Percentiles rank a stretch among this genome's conserved stretches.
These are phyloP conservation scores for Aphrocallistes beatrix DNA, from an alignment of 37 sponge, comb jelly and placozoan genomes.

Conservation along the genomic window DNA sequence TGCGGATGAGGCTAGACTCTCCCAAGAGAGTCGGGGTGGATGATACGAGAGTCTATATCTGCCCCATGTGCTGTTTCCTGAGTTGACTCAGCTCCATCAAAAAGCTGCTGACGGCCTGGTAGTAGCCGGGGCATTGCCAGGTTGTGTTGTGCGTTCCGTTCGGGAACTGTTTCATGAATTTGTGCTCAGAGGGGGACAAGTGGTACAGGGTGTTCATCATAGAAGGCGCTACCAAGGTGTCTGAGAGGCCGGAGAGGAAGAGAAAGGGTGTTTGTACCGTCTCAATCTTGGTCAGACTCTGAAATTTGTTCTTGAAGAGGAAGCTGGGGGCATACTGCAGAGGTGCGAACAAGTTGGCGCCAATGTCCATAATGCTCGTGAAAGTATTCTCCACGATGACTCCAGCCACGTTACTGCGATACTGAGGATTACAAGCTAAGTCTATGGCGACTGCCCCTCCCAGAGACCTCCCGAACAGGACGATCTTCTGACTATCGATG, in stretches of 20 bases:
- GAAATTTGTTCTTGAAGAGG: conserved; percentile 91
- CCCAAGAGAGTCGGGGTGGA: too few species aligned
- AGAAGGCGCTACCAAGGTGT: conserved; percentile 74
- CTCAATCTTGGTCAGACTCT: conserved; percentile 50
- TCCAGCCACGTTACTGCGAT: conserved; percentile 54
- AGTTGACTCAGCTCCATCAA: conserved; percentile 22
- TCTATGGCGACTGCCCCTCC: conserved; percentile 92
- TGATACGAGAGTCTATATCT: too few species aligned
- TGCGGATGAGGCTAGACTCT: too few species aligned
- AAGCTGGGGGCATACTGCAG: conserved; percentile 52
- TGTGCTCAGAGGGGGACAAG: conserved; percentile 24
- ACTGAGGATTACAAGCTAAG: conserved; percentile 46
- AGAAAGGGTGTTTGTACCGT: conserved; percentile 58
- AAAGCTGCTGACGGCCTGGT: conserved; percentile 80
- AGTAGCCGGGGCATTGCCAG: conserved; percentile 94
- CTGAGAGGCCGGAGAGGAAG: conserved; percentile 79
- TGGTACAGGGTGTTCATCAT: conserved; percentile 63
- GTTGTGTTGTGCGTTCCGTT: conserved; percentile 96
- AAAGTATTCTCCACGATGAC: conserved; percentile 90
- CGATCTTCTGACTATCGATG: conserved; percentile 72
- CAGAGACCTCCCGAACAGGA: conserved; percentile 81
- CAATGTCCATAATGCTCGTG: conserved; percentile 87
- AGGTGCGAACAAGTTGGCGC: conserved; percentile 69
- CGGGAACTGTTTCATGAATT: conserved; percentile 79
- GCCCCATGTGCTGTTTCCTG: background rate